Evolutionary conservation across 2,797 vertebrate species (phyloP).

Genomic region (Acipenser oxyrinchus): DNA sequence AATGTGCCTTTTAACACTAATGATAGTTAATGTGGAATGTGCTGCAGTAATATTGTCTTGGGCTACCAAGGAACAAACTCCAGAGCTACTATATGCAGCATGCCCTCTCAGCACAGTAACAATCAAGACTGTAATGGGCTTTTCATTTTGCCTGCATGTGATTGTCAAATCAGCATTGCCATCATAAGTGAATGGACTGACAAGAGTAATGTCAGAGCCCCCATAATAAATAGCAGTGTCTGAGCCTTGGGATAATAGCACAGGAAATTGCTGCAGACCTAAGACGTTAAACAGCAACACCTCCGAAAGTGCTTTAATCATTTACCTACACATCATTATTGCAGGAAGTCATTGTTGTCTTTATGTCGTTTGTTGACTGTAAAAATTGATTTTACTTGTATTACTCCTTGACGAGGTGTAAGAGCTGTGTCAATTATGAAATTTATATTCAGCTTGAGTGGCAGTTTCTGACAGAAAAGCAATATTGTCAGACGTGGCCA

Average conservation of each 20-base stretch:
- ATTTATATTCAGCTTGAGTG: conserved; percentile 15
- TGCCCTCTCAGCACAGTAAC: conserved; percentile 2
- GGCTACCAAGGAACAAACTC: not conserved
- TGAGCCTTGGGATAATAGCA: not conserved
- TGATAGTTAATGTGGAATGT: not conserved
- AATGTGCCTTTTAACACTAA: conserved; percentile 4
- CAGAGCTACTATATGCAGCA: not conserved
- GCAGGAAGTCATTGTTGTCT: conserved; percentile 8
- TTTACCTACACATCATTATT: conserved; percentile 11
- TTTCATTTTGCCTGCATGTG: not conserved
- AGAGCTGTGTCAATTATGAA: conserved; percentile 17
- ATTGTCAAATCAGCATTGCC: not conserved
- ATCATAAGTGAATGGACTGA: not conserved
- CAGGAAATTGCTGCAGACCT: not conserved
- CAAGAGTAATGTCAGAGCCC: not conserved
- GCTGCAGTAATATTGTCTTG: conserved; percentile 2
- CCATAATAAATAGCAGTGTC: not conserved
- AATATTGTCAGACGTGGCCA: conserved; percentile 10
- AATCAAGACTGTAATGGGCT: conserved; percentile 1
- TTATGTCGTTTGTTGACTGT: conserved; percentile 16
- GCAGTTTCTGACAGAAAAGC: conserved; percentile 20
- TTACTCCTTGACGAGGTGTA: conserved; percentile 16
- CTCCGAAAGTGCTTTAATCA: conserved; percentile 1
- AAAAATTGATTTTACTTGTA: conserved; percentile 12
- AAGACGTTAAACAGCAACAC: not conserved